phyloP scores from a whole-genome alignment of 2,797 vertebrate genomes.

The Limosa lapponica region DNA sequence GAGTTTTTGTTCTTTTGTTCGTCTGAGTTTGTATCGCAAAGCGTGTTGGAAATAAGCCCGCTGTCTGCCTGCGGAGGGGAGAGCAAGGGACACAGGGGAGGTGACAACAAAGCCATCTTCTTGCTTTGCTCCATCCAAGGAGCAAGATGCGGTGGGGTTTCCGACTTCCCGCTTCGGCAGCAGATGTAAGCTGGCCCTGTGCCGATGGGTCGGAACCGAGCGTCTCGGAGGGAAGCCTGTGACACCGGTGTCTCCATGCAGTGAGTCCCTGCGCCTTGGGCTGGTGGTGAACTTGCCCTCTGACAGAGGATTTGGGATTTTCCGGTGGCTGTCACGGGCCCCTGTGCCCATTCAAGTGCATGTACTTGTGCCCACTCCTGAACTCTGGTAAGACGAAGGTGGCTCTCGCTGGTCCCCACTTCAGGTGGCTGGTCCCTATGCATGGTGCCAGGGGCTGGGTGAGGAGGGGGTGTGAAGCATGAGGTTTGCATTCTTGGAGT shows the following conservation, averaged over 20 bases:
- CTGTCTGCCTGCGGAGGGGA: fast-evolving
- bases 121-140: neutral
- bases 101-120: neutral
- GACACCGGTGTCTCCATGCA: fast-evolving
- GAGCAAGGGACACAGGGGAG: neutral
- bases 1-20: neutral
- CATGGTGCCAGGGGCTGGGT: neutral
- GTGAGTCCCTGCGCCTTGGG: neutral
- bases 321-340: neutral
- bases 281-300: neutral
- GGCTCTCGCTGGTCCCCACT: neutral
- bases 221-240: fast-evolving
- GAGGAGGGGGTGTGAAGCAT: neutral
- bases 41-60: neutral
- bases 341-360: fast-evolving
- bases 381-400: neutral
- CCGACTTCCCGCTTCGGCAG: fast-evolving
- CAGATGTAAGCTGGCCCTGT: neutral
- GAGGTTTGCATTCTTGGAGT: neutral
- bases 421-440: fast-evolving
- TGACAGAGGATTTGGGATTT: neutral
- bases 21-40: neutral
- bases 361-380: neutral
- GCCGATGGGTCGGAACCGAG: fast-evolving
- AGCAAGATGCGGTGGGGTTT: neutral